Base-by-base conservation (phyloP, 2,888 invertebrate genomes). In the Pristionchus fissidentatus region DNA sequence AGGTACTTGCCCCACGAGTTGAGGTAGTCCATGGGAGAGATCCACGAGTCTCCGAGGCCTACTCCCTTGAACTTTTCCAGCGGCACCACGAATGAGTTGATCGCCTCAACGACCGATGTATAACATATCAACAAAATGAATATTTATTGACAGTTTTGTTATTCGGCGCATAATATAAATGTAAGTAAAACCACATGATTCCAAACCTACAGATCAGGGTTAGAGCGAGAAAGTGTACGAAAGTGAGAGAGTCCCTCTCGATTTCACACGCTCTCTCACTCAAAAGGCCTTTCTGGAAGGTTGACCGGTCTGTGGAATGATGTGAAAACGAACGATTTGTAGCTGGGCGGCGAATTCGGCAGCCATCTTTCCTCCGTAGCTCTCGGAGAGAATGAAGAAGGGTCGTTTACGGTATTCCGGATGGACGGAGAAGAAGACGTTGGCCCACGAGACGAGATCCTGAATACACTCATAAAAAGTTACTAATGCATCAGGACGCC, bases 361-460 rank as follows among this genome's bases (percentile, higher is more conserved):
- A 0, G 96, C 95, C 96, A 97, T 97, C 93, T 97, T 97, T 1
- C 97, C 97, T 29, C 97, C 97, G 92, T 97, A 97, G 0, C 96
- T 96, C 93, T 97, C 96, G 38, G 95, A 95, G 90, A 96, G 95
- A 85, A 97, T 96, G 92, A 96, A 97, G 52, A 96, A 93, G 0
- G 96, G 95, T 0, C 95, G 94, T 13, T 93, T 93, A 92, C 94
- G 94, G 91, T 96, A 96, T 89, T 95, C 94, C 0, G 95, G 95
- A 91, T 95, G 94, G 22, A 93, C 70, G 26, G 93, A 90, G 88
- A 96, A 95, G 93, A 97, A 96, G 8, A 94, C 94, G 90, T 94
- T 94, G 93, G 96, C 94, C 92, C 94, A 94, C 93, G 96, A 94
- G 0, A 97, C 94, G 88, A 97, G 94, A 93, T 97, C 97, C 52